A percentile compares a stretch with the other conserved stretches of the same genome.
Conservation (phyloP, 37 sponge, comb jelly and placozoan genomes). For the Haliclona indistincta region DNA sequence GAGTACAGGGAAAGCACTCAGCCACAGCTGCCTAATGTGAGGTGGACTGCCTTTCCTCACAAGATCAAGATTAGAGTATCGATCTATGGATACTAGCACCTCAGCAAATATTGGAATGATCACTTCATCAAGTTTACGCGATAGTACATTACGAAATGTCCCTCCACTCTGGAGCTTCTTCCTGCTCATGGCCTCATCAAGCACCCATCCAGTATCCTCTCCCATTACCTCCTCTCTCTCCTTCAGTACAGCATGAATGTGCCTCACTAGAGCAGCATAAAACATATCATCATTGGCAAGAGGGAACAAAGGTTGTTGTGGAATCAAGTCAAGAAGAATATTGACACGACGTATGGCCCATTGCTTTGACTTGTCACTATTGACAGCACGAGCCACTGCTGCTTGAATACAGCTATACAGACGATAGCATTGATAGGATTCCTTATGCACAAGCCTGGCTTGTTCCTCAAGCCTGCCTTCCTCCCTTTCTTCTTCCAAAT, state of each 20-base stretch:
- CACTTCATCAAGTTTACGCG: constrained; percentile 22
- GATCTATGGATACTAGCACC: constrained; percentile 27
- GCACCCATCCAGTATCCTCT: constrained; percentile 27
- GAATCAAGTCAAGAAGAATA: constrained; percentile 32
- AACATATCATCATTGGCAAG: constrained; percentile 27
- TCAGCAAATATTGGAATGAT: constrained; percentile 34
- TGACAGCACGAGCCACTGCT: constrained; percentile 41
- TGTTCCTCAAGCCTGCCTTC: not conserved
- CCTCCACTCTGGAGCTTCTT: constrained; percentile 38
- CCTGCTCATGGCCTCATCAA: constrained; percentile 21
- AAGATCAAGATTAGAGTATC: constrained; percentile 31
- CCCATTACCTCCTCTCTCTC: constrained; percentile 42
- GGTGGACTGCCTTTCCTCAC: not conserved
- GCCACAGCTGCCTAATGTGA: not conserved
- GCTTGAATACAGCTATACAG: constrained; percentile 59
- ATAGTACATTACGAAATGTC: constrained; percentile 27
- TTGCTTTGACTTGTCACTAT: constrained; percentile 11
- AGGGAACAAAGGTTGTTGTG: not conserved
- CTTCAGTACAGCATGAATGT: constrained; percentile 24
- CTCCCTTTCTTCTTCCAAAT: not conserved
- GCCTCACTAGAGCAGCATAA: constrained; percentile 51
- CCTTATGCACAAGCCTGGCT: too few species aligned
- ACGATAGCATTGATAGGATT: constrained; percentile 10
- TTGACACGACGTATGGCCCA: constrained; percentile 30
- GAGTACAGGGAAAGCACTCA: not conserved